A percentile compares a stretch with the other conserved stretches of the same genome.
Conservation (phyloP, 2,888 invertebrate genomes). For the Drosophila fulvimacula region DNA sequence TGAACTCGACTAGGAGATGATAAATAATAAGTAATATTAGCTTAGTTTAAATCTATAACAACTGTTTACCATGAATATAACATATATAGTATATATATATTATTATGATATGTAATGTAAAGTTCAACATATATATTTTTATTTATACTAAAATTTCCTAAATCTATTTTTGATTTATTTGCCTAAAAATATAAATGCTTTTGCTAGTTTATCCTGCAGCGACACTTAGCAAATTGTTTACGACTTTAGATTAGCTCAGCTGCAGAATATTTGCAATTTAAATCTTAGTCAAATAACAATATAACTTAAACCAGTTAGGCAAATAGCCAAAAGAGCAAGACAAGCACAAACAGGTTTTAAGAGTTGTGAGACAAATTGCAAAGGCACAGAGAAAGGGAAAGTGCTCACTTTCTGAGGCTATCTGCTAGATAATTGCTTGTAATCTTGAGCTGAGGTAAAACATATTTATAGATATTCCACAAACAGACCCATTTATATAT, state of each 20-base stretch:
- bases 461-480: slow-evolving; percentile 17
- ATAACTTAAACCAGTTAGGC: slow-evolving; percentile 18
- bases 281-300: background rate
- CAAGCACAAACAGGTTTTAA: background rate
- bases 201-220: slow-evolving; percentile 1
- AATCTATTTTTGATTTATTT: background rate
- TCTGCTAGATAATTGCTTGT: slow-evolving; percentile 39
- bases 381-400: background rate
- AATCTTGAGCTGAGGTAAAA: slow-evolving; percentile 32
- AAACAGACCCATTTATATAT: background rate
- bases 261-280: slow-evolving; percentile 12
- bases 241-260: slow-evolving; percentile 6
- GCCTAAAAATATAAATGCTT: background rate
- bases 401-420: background rate
- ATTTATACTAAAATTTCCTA: background rate
- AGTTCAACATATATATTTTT: background rate
- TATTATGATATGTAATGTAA: too few relatives aligned
- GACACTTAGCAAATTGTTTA: slow-evolving; percentile 2
- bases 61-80: too few relatives aligned
- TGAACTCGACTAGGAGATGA: too few relatives aligned
- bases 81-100: background rate
- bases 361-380: background rate
- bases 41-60: too few relatives aligned
- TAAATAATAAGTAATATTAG: too few relatives aligned
- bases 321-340: slow-evolving; percentile 14